Percentiles rank a stretch among this genome's conserved stretches.
Conservation (phyloP, 2,113 vertebrate genomes). For the Mohoua ochrocephala region DNA sequence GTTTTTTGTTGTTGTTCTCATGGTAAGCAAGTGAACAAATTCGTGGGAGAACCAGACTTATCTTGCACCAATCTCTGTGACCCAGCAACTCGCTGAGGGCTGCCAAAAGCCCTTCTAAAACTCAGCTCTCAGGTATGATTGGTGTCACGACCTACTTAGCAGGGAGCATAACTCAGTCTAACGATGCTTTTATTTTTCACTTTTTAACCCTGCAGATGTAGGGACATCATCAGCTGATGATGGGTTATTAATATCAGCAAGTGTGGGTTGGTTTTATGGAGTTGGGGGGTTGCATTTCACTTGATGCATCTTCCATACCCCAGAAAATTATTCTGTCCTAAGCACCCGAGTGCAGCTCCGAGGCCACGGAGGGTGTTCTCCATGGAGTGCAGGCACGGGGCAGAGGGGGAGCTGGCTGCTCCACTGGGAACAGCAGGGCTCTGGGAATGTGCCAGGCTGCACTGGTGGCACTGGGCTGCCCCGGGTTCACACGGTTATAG, state of each 20-base stretch:
- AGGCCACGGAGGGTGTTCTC: background rate
- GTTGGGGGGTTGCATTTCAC: background rate
- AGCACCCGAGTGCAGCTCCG: background rate
- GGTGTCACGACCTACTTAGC: background rate
- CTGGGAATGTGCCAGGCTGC: rapidly evolving
- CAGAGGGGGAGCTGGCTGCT: background rate
- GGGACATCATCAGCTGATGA: background rate
- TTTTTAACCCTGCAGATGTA: background rate
- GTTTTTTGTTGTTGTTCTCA: background rate
- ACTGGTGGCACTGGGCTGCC: background rate
- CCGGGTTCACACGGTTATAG: background rate
- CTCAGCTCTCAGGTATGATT: background rate
- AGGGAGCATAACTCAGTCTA: background rate
- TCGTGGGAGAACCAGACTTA: background rate
- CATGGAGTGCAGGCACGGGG: background rate
- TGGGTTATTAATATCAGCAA: background rate
- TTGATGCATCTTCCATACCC: background rate
- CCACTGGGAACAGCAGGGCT: background rate
- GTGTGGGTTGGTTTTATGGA: background rate
- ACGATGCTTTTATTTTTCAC: background rate
- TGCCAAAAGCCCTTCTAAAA: background rate
- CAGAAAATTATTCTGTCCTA: background rate
- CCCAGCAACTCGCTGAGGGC: background rate
- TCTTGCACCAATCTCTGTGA: background rate
- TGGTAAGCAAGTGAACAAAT: background rate